Percentiles rank a stretch among this genome's conserved stretches.
Conservation (phyloP, 2,888 invertebrate genomes). For the Tachina fera region DNA sequence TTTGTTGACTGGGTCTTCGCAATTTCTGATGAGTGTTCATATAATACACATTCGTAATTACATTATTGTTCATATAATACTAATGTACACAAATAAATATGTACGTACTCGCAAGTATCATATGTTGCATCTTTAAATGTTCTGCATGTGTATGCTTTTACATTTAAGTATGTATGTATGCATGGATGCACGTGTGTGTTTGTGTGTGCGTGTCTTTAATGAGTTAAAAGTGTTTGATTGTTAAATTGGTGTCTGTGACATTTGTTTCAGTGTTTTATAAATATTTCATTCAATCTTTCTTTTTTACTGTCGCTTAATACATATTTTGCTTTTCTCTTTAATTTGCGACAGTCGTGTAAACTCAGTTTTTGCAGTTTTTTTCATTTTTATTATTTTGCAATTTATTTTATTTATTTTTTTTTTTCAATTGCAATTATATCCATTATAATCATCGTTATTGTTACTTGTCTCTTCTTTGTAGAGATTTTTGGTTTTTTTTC, state of each 20-base stretch:
- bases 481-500: background rate
- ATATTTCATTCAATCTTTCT: background rate
- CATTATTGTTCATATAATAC: background rate
- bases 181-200: background rate
- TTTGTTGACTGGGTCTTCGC: background rate
- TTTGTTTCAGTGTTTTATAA: conserved; percentile 47
- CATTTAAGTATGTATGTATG: background rate
- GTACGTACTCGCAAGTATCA: too few species aligned
- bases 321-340: conserved; percentile 9
- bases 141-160: too few species aligned
- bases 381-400: background rate
- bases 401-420: conserved; percentile 7
- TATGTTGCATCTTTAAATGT: too few species aligned
- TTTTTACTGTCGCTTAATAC: conserved; percentile 10
- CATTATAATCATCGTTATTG: conserved; percentile 47
- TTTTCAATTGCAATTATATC: conserved; percentile 51
- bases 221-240: conserved; percentile 63
- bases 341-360: conserved; percentile 47
- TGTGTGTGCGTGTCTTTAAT: conserved; percentile 32
- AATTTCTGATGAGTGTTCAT: background rate
- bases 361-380: background rate
- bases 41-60: conserved; percentile 7
- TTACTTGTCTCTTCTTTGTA: conserved; percentile 39
- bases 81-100: background rate
- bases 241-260: conserved; percentile 70